Evolutionary conservation across 2,797 vertebrate species (phyloP).

Genomic region (Ctenopoma kingsleyae): DNA sequence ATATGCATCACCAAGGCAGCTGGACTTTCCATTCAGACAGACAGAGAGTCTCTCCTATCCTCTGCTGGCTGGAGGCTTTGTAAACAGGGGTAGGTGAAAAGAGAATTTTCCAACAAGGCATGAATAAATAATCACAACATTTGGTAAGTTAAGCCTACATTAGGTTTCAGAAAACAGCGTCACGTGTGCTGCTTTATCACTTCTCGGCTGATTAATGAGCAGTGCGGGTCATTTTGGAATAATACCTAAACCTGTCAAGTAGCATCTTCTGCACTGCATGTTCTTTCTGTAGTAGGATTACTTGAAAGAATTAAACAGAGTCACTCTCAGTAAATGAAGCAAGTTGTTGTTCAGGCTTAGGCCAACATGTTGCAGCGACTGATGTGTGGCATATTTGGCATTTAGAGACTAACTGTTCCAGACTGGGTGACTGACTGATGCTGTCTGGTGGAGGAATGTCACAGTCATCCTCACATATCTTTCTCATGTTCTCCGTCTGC

Average conservation of each 20-base stretch:
- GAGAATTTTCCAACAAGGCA: slow-evolving; percentile 52
- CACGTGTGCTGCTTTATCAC: slow-evolving; percentile 29
- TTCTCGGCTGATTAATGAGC: slow-evolving; percentile 56
- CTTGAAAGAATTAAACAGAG: slow-evolving; percentile 37
- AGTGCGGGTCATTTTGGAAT: slow-evolving; percentile 36
- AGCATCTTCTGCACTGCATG: slow-evolving; percentile 23
- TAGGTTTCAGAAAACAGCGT: slow-evolving; percentile 37
- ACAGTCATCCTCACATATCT: slow-evolving; percentile 68
- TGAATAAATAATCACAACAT: slow-evolving; percentile 66
- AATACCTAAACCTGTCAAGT: slow-evolving; percentile 50
- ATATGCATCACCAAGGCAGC: slow-evolving; percentile 6
- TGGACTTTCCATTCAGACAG: slow-evolving; percentile 22
- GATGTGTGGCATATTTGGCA: slow-evolving; percentile 32
- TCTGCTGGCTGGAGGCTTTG: slow-evolving; percentile 36
- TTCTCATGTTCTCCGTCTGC: slow-evolving; percentile 68
- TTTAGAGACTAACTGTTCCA: slow-evolving; percentile 64
- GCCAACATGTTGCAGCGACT: slow-evolving; percentile 27
- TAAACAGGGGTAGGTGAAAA: slow-evolving; percentile 48
- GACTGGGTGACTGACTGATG: slow-evolving; percentile 58
- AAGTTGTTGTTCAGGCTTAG: slow-evolving; percentile 10
- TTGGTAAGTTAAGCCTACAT: slow-evolving; percentile 23
- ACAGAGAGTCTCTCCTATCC: slow-evolving; percentile 21
- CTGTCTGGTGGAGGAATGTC: slow-evolving; percentile 66
- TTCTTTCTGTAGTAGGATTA: not conserved
- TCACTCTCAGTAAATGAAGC: slow-evolving; percentile 29